Percentiles rank a stretch among this genome's conserved stretches.
phyloP scores from a whole-genome alignment of 2,888 invertebrate species.

The Drosophila testacea region DNA sequence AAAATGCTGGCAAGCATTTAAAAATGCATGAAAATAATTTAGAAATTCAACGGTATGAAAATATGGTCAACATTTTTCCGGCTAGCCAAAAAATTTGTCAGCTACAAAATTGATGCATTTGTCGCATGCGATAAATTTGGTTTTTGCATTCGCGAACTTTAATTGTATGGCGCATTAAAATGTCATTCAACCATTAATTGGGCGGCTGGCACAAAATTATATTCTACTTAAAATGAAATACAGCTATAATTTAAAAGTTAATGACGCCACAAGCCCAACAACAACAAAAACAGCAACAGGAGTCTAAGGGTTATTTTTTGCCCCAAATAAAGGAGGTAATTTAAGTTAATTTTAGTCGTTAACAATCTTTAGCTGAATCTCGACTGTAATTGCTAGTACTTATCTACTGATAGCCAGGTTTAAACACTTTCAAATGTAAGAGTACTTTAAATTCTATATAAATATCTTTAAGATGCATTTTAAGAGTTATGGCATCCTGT shows the following conservation, averaged over 20 bases:
- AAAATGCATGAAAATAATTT: slow-evolving; percentile 73
- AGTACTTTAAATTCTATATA: slow-evolving; percentile 7
- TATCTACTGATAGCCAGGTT: not conserved
- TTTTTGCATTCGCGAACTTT: slow-evolving; percentile 48
- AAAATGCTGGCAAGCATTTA: slow-evolving; percentile 32
- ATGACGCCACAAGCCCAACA: slow-evolving; percentile 41
- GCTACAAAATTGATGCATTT: slow-evolving; percentile 48
- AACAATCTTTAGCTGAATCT: slow-evolving; percentile 4
- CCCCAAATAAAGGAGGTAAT: slow-evolving; percentile 1
- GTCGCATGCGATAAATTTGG: slow-evolving; percentile 56
- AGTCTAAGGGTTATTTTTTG: slow-evolving; percentile 9
- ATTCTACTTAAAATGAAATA: slow-evolving; percentile 67
- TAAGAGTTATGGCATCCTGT: not conserved
- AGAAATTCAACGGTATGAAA: slow-evolving; percentile 48
- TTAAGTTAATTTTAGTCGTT: slow-evolving; percentile 9
- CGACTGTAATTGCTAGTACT: slow-evolving; percentile 7
- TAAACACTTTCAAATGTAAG: not conserved
- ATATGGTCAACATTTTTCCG: slow-evolving; percentile 31
- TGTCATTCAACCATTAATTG: slow-evolving; percentile 79
- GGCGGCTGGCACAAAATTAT: slow-evolving; percentile 49
- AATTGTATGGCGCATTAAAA: slow-evolving; percentile 71
- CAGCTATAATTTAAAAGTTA: slow-evolving; percentile 60
- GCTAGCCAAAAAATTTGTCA: slow-evolving; percentile 53
- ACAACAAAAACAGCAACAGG: slow-evolving; percentile 18
- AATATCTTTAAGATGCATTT: slow-evolving; percentile 3